A percentile compares a stretch with the other conserved stretches of the same genome.
These are phyloP conservation scores for Blastomussa wellsi DNA, from an alignment of 92 coral and sea anemone species.

Conservation along the genomic window DNA sequence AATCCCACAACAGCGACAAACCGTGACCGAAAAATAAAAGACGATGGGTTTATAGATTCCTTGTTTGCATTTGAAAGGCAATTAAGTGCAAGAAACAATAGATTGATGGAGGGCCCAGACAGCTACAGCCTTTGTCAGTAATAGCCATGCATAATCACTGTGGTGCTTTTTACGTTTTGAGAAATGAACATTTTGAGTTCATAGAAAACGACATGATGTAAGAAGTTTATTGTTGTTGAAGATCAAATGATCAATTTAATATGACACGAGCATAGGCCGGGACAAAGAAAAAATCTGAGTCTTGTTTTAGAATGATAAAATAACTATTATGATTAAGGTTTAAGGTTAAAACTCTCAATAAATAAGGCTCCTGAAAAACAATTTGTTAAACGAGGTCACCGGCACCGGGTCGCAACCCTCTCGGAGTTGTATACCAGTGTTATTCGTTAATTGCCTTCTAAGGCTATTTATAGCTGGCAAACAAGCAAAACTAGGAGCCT, in stretches of 20 bases:
- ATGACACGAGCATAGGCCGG: too few relatives aligned
- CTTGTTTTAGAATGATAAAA: background rate
- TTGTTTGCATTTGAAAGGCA: constrained; percentile 49
- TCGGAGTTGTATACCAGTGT: too few relatives aligned
- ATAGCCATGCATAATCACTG: constrained; percentile 17
- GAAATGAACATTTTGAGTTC: background rate
- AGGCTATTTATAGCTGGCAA: background rate
- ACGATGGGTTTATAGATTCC: constrained; percentile 12
- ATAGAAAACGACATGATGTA: too few relatives aligned
- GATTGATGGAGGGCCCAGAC: constrained; percentile 15
- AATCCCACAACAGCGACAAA: background rate
- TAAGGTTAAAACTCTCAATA: background rate
- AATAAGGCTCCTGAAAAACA: too few relatives aligned
- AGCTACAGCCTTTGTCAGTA: constrained; percentile 21
- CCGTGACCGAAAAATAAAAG: constrained; percentile 22
- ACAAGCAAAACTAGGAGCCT: background rate
- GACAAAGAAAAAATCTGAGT: too few relatives aligned
- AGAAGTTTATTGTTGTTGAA: too few relatives aligned
- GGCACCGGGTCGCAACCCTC: too few relatives aligned
- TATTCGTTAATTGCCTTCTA: background rate
- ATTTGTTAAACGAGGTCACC: too few relatives aligned
- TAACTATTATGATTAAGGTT: background rate
- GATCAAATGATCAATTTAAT: background rate
- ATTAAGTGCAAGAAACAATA: constrained; percentile 27
- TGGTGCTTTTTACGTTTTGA: background rate